Base-by-base conservation (phyloP, 2,113 vertebrate genomes). In the Perca flavescens region DNA sequence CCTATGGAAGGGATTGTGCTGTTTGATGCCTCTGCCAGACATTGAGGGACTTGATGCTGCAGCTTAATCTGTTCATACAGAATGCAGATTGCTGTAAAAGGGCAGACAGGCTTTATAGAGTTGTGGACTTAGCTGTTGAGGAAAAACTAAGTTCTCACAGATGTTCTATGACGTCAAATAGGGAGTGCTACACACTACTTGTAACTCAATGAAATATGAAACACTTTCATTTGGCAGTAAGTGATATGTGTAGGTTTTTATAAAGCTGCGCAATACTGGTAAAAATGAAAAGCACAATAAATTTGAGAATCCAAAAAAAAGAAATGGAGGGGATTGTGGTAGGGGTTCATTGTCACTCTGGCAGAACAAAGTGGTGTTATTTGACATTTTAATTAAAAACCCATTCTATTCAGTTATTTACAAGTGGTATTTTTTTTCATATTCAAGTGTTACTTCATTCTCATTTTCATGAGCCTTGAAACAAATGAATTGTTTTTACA, bases 21-120 rank as follows among this genome's bases (percentile, higher is more conserved):
- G 65, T 89, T 88, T 87, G 89, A 93, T 81, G 88, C 83, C 60
- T 40, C 46, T 58, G 91, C 89, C 91, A 93, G 81, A 84, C 71
- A 77, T 22, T 57, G 67, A 86, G 80, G 22, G 83, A 73, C 75
- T 88, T 6, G 57, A 81, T 61, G 83, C 86, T 61, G 80, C 31
- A 61, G 87, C 56, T 57, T 70, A 56, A 88, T 87, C 85, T 11
- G 21, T 31, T 82, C 79, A 58, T 74, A 46, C 80, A 63, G 74
- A 85, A 85, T 53, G 74, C 72, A 81, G 76, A 85, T 62, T 43
- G 19, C 13, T 74, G 68, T 43, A 47, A 80, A 85, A 82, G 84
- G 79, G 60, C 74, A 73, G 43, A 46, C 9, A 5, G 70, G 49
- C 70, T 81, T 85, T 28, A 36, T 60, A 56, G 78, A 76, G 66